These are phyloP conservation scores for Cephonodes hylas DNA, from an alignment of 2,888 invertebrate genomes.

Conservation along the genomic window DNA sequence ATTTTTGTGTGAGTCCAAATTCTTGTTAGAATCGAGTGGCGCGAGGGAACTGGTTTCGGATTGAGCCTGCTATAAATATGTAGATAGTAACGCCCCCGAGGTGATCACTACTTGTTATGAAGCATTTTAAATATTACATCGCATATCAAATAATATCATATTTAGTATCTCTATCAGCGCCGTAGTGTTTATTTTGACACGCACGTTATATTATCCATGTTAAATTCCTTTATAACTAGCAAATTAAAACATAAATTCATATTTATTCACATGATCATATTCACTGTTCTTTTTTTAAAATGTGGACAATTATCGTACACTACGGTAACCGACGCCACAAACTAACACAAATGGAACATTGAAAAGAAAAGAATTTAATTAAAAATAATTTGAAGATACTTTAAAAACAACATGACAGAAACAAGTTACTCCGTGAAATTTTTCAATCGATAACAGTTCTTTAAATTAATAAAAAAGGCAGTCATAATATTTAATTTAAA, in stretches of 20 bases:
- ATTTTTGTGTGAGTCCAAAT: slow-evolving; percentile 77
- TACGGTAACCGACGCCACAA: neutral
- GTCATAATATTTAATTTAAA: neutral
- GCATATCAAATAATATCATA: slow-evolving; percentile 52
- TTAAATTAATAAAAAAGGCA: neutral
- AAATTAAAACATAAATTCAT: no score
- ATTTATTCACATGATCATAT: no score
- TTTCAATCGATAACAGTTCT: neutral
- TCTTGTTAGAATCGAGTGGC: slow-evolving; percentile 75
- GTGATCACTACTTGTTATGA: slow-evolving; percentile 61
- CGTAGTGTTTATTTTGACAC: slow-evolving; percentile 20
- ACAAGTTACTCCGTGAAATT: neutral
- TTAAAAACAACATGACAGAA: neutral
- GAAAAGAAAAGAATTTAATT: neutral
- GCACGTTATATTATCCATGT: slow-evolving; percentile 18
- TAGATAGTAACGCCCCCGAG: slow-evolving; percentile 71
- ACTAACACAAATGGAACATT: no score
- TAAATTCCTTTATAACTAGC: no score
- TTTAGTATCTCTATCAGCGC: slow-evolving; percentile 46
- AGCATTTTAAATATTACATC: slow-evolving; percentile 58
- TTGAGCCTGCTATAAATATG: slow-evolving; percentile 72
- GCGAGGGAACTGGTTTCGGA: slow-evolving; percentile 70
- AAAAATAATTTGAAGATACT: neutral
- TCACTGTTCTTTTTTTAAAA: no score
- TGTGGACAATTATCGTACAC: no score